Percentiles rank a stretch among this genome's conserved stretches.
These are phyloP conservation scores for Cyanocitta stelleri DNA, from an alignment of 2,113 vertebrate species.

Conservation along the genomic window DNA sequence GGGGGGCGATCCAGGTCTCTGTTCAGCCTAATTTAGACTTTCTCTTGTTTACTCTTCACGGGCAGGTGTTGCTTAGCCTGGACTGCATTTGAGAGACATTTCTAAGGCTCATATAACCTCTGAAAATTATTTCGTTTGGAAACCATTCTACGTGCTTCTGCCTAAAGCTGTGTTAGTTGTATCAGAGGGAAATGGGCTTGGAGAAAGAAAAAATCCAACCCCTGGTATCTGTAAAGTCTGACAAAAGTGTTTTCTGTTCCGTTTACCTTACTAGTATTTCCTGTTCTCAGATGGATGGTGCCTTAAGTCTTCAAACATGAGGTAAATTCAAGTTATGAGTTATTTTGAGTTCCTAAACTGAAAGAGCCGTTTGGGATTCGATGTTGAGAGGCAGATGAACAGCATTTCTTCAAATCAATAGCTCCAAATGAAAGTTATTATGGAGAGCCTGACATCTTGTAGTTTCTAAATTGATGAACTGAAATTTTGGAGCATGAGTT, in stretches of 20 bases:
- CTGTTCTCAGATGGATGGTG: background rate
- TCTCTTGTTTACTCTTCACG: background rate
- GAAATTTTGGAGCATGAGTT: background rate
- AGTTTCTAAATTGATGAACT: background rate
- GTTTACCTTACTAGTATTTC: background rate
- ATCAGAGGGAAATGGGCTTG: background rate
- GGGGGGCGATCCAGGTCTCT: background rate
- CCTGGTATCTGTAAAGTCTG: background rate
- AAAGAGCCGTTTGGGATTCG: background rate
- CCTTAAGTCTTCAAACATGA: background rate
- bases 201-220: background rate
- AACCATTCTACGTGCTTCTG: background rate
- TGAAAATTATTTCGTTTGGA: background rate
- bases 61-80: background rate
- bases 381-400: background rate
- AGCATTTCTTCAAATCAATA: background rate
- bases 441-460: background rate
- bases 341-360: background rate
- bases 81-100: background rate
- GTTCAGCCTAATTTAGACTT: background rate
- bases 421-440: background rate
- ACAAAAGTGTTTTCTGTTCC: background rate
- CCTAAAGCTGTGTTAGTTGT: background rate
- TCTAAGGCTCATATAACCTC: background rate
- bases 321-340: background rate